Percentiles rank a stretch among this genome's conserved stretches.
Conservation (phyloP, 2,113 vertebrate species). For the Bufo gargarizans region DNA sequence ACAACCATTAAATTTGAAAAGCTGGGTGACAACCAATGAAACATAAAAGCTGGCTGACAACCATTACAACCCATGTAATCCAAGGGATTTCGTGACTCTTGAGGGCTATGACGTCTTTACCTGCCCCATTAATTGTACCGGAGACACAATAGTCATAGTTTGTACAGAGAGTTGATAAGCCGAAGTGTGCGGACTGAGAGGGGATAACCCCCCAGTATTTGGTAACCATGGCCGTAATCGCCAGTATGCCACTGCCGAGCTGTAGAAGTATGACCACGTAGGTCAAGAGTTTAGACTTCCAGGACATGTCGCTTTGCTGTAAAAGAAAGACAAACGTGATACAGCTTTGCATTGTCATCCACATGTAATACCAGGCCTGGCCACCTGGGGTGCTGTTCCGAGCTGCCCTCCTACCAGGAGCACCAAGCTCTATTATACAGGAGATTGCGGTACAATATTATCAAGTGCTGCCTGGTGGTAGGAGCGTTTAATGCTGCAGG, state of each 20-base stretch:
- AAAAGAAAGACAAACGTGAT: not conserved
- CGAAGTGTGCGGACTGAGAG: not conserved
- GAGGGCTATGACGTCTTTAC: not conserved
- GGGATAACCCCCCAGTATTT: constrained; percentile 25
- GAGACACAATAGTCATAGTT: not conserved
- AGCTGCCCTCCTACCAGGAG: not conserved
- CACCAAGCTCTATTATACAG: not conserved
- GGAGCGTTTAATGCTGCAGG: not conserved
- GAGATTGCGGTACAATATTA: not conserved
- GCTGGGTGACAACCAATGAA: too few relatives aligned
- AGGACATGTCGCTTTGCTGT: not conserved
- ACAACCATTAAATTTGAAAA: too few relatives aligned
- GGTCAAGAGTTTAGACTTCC: not conserved
- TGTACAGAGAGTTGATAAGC: not conserved
- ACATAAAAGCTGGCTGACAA: too few relatives aligned
- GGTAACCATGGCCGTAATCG: not conserved
- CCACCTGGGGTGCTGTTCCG: not conserved
- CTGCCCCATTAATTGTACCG: not conserved
- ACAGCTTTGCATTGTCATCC: not conserved
- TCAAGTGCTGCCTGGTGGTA: not conserved
- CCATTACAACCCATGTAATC: too few relatives aligned
- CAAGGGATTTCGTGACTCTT: not conserved
- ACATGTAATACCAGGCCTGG: not conserved
- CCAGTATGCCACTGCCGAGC: not conserved
- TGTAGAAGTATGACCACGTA: not conserved